phyloP scores from a whole-genome alignment of 35 echinoderm and acorn worm species.

The Patiria miniata region DNA sequence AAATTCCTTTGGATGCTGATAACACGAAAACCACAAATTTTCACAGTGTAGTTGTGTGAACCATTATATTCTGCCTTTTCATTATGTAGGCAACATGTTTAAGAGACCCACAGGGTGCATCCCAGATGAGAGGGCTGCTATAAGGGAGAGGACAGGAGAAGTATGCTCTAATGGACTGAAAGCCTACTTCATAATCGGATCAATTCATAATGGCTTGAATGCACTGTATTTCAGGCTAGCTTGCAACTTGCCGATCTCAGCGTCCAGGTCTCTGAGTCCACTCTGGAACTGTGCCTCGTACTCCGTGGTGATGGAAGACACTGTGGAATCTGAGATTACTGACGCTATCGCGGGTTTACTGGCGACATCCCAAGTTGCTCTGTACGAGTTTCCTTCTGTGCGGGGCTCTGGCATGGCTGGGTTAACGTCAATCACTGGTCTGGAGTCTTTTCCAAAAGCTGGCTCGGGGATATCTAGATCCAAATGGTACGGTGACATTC shows the following conservation, averaged over 20 bases:
- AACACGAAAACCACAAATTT: no score
- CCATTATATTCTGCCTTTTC: no score
- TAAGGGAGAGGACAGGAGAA: no score
- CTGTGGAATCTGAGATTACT: conserved; percentile 53
- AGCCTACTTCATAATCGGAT: no score
- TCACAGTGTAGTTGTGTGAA: no score
- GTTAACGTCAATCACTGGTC: background rate
- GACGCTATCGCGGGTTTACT: conserved; percentile 24
- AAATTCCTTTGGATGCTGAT: no score
- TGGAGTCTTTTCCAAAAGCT: background rate
- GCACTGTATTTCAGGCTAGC: conserved; percentile 33
- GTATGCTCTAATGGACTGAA: no score
- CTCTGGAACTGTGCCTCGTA: conserved; percentile 86
- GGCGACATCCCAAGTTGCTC: background rate
- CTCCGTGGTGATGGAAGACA: conserved; percentile 76
- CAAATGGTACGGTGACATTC: background rate
- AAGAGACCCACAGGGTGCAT: no score
- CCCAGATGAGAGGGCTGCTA: no score
- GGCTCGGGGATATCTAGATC: background rate
- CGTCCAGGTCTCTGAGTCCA: conserved; percentile 70
- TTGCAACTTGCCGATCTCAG: conserved; percentile 76
- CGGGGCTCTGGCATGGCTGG: background rate
- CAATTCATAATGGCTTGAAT: background rate
- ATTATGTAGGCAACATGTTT: no score
- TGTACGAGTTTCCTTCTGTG: background rate